Conservation (phyloP, 2,888 invertebrate genomes). For the Ceramica pisi region DNA sequence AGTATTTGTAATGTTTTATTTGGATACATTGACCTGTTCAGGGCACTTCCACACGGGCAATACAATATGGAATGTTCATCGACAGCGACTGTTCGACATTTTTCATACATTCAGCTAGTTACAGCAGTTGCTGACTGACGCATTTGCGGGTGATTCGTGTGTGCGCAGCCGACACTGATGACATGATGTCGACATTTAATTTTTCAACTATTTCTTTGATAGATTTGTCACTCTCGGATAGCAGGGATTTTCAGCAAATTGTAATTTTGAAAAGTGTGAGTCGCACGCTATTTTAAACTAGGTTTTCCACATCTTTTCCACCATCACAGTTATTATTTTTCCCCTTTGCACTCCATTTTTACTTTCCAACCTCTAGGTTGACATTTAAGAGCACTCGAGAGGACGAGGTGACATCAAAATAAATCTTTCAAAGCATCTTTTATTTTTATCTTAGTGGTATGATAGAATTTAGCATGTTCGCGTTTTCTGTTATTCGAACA, state of each 20-base stretch:
- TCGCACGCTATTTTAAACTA: not conserved
- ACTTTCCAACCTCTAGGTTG: not conserved
- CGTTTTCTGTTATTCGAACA: not conserved
- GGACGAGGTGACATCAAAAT: not conserved
- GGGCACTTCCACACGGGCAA: not conserved
- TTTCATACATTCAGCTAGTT: not conserved
- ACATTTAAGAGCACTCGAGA: not conserved
- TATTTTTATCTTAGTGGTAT: not conserved
- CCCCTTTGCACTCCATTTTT: not conserved
- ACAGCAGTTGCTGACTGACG: not conserved
- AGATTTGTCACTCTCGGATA: not conserved
- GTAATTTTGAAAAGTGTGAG: not conserved
- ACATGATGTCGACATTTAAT: not conserved
- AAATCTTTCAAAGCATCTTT: not conserved
- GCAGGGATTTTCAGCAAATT: not conserved
- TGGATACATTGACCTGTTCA: constrained; percentile 5
- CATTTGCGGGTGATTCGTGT: not conserved
- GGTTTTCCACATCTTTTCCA: not conserved
- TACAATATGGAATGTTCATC: not conserved
- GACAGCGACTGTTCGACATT: not conserved
- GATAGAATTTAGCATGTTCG: not conserved
- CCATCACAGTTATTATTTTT: not conserved
- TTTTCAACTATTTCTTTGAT: not conserved
- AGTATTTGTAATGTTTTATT: constrained; percentile 6
- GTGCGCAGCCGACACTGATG: too few relatives aligned